These are phyloP conservation scores for Tenthredo amoena DNA, from an alignment of 2,888 invertebrate species.

Conservation along the genomic window DNA sequence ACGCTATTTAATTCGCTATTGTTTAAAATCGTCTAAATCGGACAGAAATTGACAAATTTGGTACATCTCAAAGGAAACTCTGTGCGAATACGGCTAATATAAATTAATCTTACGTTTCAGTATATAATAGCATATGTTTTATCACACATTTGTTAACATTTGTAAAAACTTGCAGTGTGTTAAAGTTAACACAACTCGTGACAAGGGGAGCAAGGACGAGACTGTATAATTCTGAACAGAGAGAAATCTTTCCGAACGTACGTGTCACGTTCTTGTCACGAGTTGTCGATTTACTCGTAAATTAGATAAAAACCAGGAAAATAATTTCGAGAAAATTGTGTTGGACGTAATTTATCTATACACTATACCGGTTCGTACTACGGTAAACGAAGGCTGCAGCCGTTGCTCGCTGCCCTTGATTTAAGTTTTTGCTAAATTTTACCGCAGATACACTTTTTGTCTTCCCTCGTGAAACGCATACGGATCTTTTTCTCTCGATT, in stretches of 20 bases:
- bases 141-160: background rate
- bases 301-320: background rate
- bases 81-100: background rate
- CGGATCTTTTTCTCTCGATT: background rate
- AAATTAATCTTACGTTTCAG: background rate
- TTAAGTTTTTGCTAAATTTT: background rate
- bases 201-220: slow-evolving; percentile 15
- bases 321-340: background rate
- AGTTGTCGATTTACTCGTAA: background rate
- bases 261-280: background rate
- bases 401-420: background rate
- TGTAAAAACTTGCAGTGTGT: background rate
- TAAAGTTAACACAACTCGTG: background rate
- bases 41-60: background rate
- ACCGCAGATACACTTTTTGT: background rate
- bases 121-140: background rate
- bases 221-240: background rate
- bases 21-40: background rate
- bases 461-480: background rate
- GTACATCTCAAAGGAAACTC: background rate
- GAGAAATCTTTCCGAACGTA: background rate
- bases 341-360: background rate
- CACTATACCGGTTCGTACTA: background rate
- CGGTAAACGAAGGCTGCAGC: background rate
- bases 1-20: background rate